phyloP scores from a whole-genome alignment of 2,797 vertebrate genomes.

The Rhabdomys pumilio region DNA sequence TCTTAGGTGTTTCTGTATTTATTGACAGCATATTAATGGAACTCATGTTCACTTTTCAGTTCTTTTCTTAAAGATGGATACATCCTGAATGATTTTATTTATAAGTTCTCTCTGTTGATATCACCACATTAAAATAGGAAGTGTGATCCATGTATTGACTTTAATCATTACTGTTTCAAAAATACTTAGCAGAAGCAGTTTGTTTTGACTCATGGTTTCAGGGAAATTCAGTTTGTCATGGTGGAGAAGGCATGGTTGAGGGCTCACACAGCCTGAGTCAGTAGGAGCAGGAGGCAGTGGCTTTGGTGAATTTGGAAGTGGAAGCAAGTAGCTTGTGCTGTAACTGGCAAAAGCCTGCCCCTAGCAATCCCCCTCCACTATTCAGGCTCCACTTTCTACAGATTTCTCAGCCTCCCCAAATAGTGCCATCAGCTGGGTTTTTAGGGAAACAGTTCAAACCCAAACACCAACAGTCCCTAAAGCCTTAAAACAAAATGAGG shows the following conservation, averaged over 20 bases:
- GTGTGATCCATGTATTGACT: neutral
- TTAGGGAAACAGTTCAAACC: neutral
- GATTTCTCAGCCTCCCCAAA: too few species aligned
- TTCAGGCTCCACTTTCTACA: neutral
- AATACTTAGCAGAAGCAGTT: neutral
- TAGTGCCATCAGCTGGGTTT: neutral
- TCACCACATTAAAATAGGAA: slow-evolving; percentile 5
- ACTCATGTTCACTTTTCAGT: neutral
- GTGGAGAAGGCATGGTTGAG: neutral
- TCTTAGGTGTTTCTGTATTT: neutral
- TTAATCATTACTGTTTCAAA: neutral
- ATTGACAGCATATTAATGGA: neutral
- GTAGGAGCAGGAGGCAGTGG: neutral
- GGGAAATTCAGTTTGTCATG: neutral
- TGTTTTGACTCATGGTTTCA: neutral
- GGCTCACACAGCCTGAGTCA: neutral
- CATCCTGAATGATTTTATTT: neutral
- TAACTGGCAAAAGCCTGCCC: neutral
- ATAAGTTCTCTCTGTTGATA: slow-evolving; percentile 29
- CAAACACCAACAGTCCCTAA: neutral
- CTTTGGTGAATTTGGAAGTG: neutral
- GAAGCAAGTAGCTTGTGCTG: neutral
- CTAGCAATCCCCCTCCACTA: neutral
- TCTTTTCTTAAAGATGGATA: slow-evolving; percentile 46
- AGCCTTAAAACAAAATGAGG: slow-evolving; percentile 55